Conservation (phyloP, 2,888 invertebrate genomes). For the Synergus itoensis region DNA sequence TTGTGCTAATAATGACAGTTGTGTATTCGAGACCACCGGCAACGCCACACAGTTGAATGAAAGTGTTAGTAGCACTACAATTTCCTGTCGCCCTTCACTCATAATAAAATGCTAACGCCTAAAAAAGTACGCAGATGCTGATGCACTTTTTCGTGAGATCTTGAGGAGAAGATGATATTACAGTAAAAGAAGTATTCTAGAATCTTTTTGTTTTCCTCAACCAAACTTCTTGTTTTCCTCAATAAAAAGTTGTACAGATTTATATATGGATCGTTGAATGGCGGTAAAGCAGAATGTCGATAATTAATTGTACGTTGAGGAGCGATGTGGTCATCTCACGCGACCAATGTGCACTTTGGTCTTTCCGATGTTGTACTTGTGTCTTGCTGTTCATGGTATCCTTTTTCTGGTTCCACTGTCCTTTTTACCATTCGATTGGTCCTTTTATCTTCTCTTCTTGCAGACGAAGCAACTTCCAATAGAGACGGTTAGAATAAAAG, state of each 20-base stretch:
- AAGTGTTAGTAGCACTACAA: not conserved
- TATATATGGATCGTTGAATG: conserved; percentile 21
- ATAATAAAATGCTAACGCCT: not conserved
- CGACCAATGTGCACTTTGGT: conserved; percentile 58
- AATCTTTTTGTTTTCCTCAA: not conserved
- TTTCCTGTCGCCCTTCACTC: not conserved
- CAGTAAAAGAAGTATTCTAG: not conserved
- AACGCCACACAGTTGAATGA: conserved; percentile 12
- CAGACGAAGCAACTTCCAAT: not conserved
- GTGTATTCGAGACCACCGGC: conserved; percentile 31
- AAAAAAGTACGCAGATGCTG: not conserved
- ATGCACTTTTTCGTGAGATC: too few species aligned
- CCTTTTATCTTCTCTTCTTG: conserved; percentile 31
- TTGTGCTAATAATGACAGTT: conserved; percentile 17
- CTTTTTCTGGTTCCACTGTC: conserved; percentile 31
- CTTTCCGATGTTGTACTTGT: conserved; percentile 43
- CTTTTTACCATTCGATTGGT: conserved; percentile 10
- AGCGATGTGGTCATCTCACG: conserved; percentile 74
- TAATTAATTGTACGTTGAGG: conserved; percentile 73
- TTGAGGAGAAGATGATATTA: too few species aligned
- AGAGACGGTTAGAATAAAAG: conserved; percentile 11
- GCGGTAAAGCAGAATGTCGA: conserved; percentile 60
- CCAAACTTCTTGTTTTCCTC: not conserved
- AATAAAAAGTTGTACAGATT: conserved; percentile 22
- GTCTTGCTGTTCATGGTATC: conserved; percentile 42